Conservation (phyloP, 2,113 vertebrate genomes). For the Gracilinanus agilis region DNA sequence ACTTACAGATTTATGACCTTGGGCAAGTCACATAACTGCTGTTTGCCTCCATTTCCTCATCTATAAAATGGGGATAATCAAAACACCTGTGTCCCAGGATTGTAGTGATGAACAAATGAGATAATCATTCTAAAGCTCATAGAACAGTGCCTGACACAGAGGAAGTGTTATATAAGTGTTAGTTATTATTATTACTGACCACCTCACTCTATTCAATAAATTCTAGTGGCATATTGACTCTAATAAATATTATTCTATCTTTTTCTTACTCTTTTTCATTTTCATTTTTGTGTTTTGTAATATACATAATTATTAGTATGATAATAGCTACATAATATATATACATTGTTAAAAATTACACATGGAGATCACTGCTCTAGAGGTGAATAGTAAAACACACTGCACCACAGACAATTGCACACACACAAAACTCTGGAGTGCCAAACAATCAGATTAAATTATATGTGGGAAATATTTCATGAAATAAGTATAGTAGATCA, state of each 20-base stretch:
- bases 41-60: not conserved
- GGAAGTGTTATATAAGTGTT: too few relatives aligned
- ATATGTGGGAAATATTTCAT: not conserved
- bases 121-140: too few relatives aligned
- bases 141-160: too few relatives aligned
- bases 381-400: not conserved
- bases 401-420: not conserved
- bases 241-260: not conserved
- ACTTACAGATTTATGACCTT: not conserved
- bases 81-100: not conserved
- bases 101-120: not conserved
- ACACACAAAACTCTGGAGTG: not conserved
- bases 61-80: not conserved
- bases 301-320: not conserved
- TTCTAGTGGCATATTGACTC: not conserved
- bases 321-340: not conserved
- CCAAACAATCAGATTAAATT: not conserved
- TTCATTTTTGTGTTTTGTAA: not conserved
- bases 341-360: not conserved
- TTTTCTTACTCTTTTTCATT: not conserved
- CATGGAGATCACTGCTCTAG: not conserved
- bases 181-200: not conserved
- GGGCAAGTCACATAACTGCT: not conserved
- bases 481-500: not conserved
- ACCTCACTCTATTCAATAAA: not conserved